These are phyloP conservation scores for Trachemys scripta DNA, from an alignment of 2,113 vertebrate genomes.

Conservation along the genomic window DNA sequence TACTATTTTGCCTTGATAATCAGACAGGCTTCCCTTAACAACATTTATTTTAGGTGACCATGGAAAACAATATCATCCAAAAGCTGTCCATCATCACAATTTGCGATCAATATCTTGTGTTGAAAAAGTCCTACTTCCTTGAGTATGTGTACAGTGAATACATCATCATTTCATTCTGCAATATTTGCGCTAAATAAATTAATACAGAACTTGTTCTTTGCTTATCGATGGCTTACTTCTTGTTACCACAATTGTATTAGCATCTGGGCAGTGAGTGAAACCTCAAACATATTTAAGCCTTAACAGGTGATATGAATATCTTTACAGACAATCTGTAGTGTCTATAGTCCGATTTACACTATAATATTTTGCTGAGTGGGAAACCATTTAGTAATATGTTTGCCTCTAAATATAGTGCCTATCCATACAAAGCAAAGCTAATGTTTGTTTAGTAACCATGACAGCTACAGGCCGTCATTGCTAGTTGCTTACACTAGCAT, in stretches of 20 bases:
- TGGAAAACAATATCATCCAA: background rate
- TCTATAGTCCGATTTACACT: rapidly evolving
- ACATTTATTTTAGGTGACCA: background rate
- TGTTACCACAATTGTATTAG: rapidly evolving
- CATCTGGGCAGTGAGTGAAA: background rate
- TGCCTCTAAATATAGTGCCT: background rate
- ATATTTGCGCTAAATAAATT: background rate
- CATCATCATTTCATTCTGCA: background rate
- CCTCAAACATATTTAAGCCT: rapidly evolving
- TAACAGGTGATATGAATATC: no score
- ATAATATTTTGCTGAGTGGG: rapidly evolving
- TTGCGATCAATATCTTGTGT: background rate
- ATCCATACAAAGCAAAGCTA: background rate
- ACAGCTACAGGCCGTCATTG: background rate
- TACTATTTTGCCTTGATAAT: rapidly evolving
- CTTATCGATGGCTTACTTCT: background rate
- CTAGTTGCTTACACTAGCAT: background rate
- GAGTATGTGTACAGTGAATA: rapidly evolving
- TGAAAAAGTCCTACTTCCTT: background rate
- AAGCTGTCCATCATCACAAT: background rate
- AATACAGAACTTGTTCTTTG: rapidly evolving
- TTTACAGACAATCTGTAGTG: background rate
- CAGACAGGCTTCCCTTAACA: background rate
- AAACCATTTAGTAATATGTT: background rate
- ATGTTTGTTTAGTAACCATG: background rate